Conservation (phyloP, 30 jellyfish, hydroid and myxozoan genomes). For the Aurelia sp. region DNA sequence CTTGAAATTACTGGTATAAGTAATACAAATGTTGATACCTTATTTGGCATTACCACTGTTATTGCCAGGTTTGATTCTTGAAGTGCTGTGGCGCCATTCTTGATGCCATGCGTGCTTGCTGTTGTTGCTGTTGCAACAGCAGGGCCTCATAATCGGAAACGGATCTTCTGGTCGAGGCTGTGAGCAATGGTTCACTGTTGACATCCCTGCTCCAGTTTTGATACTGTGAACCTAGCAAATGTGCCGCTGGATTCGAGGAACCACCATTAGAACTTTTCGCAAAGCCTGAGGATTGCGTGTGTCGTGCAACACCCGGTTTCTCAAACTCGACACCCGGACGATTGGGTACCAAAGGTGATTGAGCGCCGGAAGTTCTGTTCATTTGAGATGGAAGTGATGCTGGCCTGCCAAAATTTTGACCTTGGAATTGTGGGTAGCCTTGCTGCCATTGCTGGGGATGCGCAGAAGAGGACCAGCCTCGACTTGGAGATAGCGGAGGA, state of each 20-base stretch:
- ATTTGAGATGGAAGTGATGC: constrained; percentile 44
- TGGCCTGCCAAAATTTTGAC: constrained; percentile 30
- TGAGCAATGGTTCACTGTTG: constrained; percentile 62
- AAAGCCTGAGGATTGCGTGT: constrained; percentile 26
- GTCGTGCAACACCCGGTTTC: constrained; percentile 11
- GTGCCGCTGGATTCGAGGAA: constrained; percentile 1
- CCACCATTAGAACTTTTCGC: not conserved
- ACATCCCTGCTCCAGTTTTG: constrained; percentile 60
- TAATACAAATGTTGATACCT: too few species aligned
- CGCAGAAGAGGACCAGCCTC: constrained; percentile 49
- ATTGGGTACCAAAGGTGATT: not conserved
- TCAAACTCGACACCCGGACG: constrained; percentile 27
- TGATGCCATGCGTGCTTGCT: constrained; percentile 17
- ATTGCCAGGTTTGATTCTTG: constrained; percentile 19
- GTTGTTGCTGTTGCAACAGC: constrained; percentile 35
- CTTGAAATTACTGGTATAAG: too few species aligned
- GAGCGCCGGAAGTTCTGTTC: constrained; percentile 10
- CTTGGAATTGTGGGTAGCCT: constrained; percentile 13
- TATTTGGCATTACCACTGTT: too few species aligned
- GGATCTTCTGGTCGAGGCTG: constrained; percentile 50
- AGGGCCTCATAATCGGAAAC: constrained; percentile 40
- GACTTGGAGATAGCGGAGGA: constrained; percentile 8
- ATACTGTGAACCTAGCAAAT: constrained; percentile 17
- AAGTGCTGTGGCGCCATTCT: constrained; percentile 31
- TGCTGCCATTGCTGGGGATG: constrained; percentile 35